Percentiles rank a stretch among this genome's conserved stretches.
These are phyloP conservation scores for Poeciliopsis gracilis DNA, from an alignment of 2,797 vertebrate species.

Conservation along the genomic window DNA sequence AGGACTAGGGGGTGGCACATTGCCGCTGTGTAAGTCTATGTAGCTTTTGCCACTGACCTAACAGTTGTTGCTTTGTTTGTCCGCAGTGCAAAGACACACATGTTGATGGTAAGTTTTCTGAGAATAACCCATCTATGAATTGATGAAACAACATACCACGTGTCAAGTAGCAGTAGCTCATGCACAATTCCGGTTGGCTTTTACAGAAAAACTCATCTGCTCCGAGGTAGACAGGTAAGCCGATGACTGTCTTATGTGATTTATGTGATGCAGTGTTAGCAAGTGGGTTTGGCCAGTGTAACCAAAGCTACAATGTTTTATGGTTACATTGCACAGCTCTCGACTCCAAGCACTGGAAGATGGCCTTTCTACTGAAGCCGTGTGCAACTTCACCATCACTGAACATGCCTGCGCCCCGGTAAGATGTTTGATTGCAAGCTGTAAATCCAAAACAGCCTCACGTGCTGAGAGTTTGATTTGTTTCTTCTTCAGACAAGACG, in stretches of 20 bases:
- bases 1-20: background rate
- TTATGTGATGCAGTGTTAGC: background rate
- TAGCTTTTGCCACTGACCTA: conserved; percentile 1
- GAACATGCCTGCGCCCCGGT: conserved; percentile 53
- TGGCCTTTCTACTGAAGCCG: conserved; percentile 12
- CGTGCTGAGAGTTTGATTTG: background rate
- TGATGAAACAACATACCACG: background rate
- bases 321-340: conserved; percentile 15
- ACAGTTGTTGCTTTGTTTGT: conserved; percentile 27
- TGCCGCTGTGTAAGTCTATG: background rate
- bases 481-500: background rate
- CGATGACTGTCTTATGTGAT: background rate
- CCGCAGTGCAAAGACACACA: conserved; percentile 37
- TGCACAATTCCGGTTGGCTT: background rate
- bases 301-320: background rate
- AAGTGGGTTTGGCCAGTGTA: background rate
- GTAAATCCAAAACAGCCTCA: background rate
- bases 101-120: conserved; percentile 39
- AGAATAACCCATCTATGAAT: background rate
- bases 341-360: background rate
- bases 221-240: conserved; percentile 21
- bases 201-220: conserved; percentile 46
- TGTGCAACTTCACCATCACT: conserved; percentile 53
- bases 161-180: conserved; percentile 9
- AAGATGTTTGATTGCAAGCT: conserved; percentile 8